Conservation (phyloP, 1,140 invertebrate species). For the Chlorops oryzae region DNA sequence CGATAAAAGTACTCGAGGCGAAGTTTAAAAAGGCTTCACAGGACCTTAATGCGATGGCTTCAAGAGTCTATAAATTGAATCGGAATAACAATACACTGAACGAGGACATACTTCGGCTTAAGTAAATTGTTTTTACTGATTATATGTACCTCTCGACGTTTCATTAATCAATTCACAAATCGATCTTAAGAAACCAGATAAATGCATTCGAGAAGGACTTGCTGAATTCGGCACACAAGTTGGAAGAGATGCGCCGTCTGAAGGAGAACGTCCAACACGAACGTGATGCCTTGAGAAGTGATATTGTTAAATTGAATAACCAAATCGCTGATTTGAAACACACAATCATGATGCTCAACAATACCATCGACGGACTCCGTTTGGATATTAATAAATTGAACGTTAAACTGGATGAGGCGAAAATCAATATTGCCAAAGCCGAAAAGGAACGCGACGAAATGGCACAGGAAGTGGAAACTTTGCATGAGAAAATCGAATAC, state of each 20-base stretch:
- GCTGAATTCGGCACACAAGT: conserved; percentile 21
- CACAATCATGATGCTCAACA: conserved; percentile 28
- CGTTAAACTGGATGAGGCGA: conserved; percentile 29
- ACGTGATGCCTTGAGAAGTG: conserved; percentile 27
- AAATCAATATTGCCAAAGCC: conserved; percentile 25
- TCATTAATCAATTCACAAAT: too few species aligned
- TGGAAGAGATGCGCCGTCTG: conserved; percentile 25
- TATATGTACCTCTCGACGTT: too few species aligned
- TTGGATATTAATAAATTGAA: conserved; percentile 33
- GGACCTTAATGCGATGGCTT: conserved; percentile 10
- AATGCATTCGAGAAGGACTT: conserved; percentile 29
- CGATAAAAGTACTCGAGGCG: conserved; percentile 7
- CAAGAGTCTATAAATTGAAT: conserved; percentile 16
- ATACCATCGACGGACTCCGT: conserved; percentile 26
- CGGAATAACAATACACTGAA: conserved; percentile 8
- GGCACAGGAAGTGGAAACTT: conserved; percentile 31
- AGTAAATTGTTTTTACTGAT: conserved; percentile 8
- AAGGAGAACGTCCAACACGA: conserved; percentile 30
- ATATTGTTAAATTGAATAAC: conserved; percentile 32
- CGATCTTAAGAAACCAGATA: conserved; percentile 16
- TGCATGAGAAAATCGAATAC: conserved; percentile 29
- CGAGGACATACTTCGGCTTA: conserved; percentile 12
- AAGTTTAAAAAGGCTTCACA: conserved; percentile 15
- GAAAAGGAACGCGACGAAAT: conserved; percentile 35
- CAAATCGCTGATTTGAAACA: conserved; percentile 27